Evolutionary conservation across 2,888 invertebrate species (phyloP).

Genomic region (Aproaerema taeniolella): DNA sequence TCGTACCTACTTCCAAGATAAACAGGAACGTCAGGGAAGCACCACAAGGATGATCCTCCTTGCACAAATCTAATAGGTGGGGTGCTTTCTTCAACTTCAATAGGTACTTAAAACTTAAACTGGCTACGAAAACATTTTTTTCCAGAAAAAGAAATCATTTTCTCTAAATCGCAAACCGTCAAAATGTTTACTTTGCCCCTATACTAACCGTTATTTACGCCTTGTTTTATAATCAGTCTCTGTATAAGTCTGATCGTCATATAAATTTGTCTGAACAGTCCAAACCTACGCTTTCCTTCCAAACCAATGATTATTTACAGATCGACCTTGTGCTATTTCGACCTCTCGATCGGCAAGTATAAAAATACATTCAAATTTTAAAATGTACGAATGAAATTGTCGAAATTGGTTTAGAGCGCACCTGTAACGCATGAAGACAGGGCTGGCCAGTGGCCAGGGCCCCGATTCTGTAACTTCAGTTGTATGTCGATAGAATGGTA

Average conservation of each 20-base stretch:
- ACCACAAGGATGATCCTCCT: too few species aligned
- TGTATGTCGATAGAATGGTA: too few species aligned
- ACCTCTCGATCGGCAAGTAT: conserved; percentile 42
- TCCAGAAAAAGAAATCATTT: background rate
- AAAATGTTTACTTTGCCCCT: conserved; percentile 4
- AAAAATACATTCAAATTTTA: conserved; percentile 54
- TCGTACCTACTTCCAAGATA: too few species aligned
- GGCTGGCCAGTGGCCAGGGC: conserved; percentile 49
- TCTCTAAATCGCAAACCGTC: background rate
- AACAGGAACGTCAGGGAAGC: too few species aligned
- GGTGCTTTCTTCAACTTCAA: too few species aligned
- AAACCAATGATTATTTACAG: conserved; percentile 52
- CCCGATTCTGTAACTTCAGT: too few species aligned
- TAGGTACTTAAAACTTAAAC: too few species aligned
- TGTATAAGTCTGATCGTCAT: conserved; percentile 12
- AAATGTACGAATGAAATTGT: conserved; percentile 44
- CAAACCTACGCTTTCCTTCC: conserved; percentile 42
- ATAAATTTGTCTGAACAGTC: conserved; percentile 28
- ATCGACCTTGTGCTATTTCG: conserved; percentile 60
- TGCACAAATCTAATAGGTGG: too few species aligned
- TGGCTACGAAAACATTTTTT: too few species aligned
- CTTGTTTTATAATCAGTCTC: conserved; percentile 4
- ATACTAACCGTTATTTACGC: conserved; percentile 1
- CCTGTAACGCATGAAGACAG: conserved; percentile 37
- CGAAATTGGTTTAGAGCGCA: conserved; percentile 37